Evolutionary conservation across 35 echinoderm and acorn worm genomes (phyloP), one percentile per base, ranked within the genome.

Genomic region (Lytechinus variegatus): DNA sequence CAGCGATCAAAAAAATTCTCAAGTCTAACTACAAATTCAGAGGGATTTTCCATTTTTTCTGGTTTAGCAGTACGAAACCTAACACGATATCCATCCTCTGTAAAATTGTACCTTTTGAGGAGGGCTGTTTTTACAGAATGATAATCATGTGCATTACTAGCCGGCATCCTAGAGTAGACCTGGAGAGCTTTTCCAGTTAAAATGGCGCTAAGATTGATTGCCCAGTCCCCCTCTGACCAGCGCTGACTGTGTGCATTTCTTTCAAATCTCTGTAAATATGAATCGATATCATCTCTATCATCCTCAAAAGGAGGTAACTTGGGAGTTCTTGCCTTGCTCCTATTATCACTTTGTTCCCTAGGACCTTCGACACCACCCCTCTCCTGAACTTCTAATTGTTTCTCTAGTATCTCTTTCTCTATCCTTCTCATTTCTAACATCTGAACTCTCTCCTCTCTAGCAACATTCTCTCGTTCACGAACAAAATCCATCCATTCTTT

Each of bases 241-340:
- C 87, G 29, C 52, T 97, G 92, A 57, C 9, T 86, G 28, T 28
- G 56, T 5, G 95, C 97, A 28, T 96, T 96, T 52, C 95, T 27
- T 79, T 97, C 95, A 89, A 97, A 97, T 52, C 95, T 57, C 4
- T 60, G 51, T 21, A 97, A 27, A 61, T 96, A 97, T 3, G 97
- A 61, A 53, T 97, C 95, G 27, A 97, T 89, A 54, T 97, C 91
- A 93, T 97, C 97, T 55, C 90, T 89, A 1, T 24, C 95, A 27
- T 97, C 97, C 27, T 96, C 54, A 96, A 96, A 96, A 53, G 66
- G 10, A 10, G 96, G 89, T 7, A 95, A 55, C 92, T 97, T 97
- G 8, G 88, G 91, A 56, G 96, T 33, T 7, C 10, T 86, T 16
- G 91, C 52, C 33, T 96, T 94, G 24, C 24, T 79, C 66, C 66